These are phyloP conservation scores for Temnothorax curvispinosus DNA, from an alignment of 1,140 invertebrate genomes.

Conservation along the genomic window DNA sequence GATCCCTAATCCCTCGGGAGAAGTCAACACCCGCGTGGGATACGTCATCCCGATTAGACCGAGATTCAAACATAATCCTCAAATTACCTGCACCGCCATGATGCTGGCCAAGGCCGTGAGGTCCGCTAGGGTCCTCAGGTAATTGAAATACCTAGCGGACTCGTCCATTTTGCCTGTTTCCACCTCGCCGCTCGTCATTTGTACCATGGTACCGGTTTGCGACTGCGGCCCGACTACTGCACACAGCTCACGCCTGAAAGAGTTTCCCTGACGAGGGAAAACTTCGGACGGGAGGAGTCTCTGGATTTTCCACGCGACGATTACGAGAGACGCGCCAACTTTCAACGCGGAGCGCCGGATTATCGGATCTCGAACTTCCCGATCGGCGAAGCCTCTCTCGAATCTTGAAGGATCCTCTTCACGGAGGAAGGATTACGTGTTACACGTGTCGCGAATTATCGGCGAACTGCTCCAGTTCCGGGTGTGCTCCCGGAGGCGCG, in stretches of 20 bases:
- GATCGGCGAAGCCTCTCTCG: neutral
- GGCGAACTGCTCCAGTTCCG: constrained; percentile 39
- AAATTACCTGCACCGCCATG: constrained; percentile 79
- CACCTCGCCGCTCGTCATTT: constrained; percentile 67
- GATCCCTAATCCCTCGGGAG: neutral
- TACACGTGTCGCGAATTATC: neutral
- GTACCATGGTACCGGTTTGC: constrained; percentile 71
- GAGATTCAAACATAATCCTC: constrained; percentile 4
- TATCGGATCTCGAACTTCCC: neutral
- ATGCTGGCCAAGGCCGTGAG: constrained; percentile 80
- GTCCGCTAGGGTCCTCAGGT: constrained; percentile 78
- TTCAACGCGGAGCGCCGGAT: neutral
- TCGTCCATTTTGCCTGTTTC: constrained; percentile 75
- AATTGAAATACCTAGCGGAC: constrained; percentile 73
- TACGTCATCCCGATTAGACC: neutral
- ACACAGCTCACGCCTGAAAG: neutral
- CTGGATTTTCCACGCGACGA: neutral
- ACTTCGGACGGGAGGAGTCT: neutral
- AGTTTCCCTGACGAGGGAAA: neutral
- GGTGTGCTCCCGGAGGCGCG: constrained; percentile 17
- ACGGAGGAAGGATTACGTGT: neutral
- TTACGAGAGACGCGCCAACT: neutral
- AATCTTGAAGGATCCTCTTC: neutral
- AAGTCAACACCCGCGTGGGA: neutral
- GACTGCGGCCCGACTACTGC: too few relatives aligned